Conservation (phyloP, 2,888 invertebrate genomes). For the Synergus itoensis region DNA sequence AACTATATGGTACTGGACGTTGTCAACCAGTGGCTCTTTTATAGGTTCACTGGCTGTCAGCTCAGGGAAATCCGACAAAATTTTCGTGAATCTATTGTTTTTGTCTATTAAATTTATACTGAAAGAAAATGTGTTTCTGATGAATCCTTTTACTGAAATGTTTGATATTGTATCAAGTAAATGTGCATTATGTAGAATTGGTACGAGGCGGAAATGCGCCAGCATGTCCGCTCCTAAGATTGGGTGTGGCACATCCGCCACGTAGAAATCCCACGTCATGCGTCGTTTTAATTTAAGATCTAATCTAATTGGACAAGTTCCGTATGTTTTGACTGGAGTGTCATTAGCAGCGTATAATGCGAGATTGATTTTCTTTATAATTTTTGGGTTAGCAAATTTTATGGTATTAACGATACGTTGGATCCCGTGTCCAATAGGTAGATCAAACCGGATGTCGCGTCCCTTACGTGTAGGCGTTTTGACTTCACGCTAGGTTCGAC, state of each 20-base stretch:
- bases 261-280: conserved; percentile 44
- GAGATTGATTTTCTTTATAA: not conserved
- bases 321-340: not conserved
- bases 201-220: conserved; percentile 23
- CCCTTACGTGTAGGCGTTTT: conserved; percentile 46
- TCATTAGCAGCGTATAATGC: not conserved
- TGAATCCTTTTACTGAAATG: too few relatives aligned
- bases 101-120: too few relatives aligned
- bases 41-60: not conserved
- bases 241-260: conserved; percentile 44
- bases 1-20: conserved; percentile 63
- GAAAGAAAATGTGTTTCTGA: too few relatives aligned
- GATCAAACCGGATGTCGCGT: conserved; percentile 32
- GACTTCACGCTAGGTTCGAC: not conserved
- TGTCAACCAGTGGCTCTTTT: not conserved
- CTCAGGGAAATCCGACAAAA: conserved; percentile 33
- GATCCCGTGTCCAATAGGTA: conserved; percentile 54
- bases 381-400: not conserved
- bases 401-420: conserved; percentile 32
- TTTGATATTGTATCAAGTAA: too few relatives aligned
- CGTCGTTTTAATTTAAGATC: conserved; percentile 47
- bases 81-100: too few relatives aligned
- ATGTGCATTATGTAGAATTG: too few relatives aligned
- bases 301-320: not conserved
- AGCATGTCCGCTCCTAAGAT: too few relatives aligned